Evolutionary conservation across 1,140 invertebrate genomes (phyloP).

Genomic region (Pogonomyrmex californicus): DNA sequence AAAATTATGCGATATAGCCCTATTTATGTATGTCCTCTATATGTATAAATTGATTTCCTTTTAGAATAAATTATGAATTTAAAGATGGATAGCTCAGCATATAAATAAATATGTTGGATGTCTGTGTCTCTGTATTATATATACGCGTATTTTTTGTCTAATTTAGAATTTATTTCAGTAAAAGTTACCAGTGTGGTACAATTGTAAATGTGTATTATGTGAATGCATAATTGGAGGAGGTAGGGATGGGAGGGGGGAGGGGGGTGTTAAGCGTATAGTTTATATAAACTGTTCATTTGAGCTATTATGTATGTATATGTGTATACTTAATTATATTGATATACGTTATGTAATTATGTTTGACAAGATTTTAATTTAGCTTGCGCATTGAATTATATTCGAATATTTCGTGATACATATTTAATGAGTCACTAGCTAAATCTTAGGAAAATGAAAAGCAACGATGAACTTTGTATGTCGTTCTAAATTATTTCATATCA

Average conservation of each 20-base stretch:
- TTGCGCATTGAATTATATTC: slow-evolving; percentile 35
- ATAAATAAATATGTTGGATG: slow-evolving; percentile 24
- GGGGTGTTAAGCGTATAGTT: not conserved
- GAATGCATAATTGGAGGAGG: not conserved
- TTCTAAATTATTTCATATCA: slow-evolving; percentile 27
- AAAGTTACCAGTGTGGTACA: slow-evolving; percentile 57
- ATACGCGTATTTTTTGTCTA: slow-evolving; percentile 35
- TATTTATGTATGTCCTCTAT: slow-evolving; percentile 30
- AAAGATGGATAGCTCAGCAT: not conserved
- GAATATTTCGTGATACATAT: not conserved
- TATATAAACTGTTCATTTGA: slow-evolving; percentile 30
- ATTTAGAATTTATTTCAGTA: slow-evolving; percentile 47
- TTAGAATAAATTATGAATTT: slow-evolving; percentile 1
- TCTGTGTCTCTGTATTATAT: slow-evolving; percentile 41
- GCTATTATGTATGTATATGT: slow-evolving; percentile 30
- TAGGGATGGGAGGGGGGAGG: not conserved
- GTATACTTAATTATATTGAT: slow-evolving; percentile 21
- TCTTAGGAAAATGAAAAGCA: slow-evolving; percentile 19
- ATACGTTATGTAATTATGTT: slow-evolving; percentile 40
- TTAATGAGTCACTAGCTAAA: slow-evolving; percentile 22
- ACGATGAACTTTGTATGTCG: not conserved
- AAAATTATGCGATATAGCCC: slow-evolving; percentile 17
- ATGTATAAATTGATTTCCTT: slow-evolving; percentile 19
- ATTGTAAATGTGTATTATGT: slow-evolving; percentile 25
- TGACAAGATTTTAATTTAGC: not conserved